Base-by-base conservation (phyloP, 2,113 vertebrate species). In the Upupa epops region DNA sequence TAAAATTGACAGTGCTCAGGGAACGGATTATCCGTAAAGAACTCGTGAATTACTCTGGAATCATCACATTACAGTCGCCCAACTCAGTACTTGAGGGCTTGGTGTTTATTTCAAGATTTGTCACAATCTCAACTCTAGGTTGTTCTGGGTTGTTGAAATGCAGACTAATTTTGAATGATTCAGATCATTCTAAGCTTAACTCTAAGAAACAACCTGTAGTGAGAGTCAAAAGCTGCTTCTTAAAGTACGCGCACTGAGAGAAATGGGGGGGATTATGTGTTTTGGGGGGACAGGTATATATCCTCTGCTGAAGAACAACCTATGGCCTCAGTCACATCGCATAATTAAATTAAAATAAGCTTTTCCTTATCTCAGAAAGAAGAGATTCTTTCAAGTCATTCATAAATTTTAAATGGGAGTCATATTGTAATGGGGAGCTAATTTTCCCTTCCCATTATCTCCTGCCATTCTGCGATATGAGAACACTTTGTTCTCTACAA, bases 371-470 rank as follows among this genome's bases (percentile, higher is more conserved):
- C 26, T 76, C 40, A n/a, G 36, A 36, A 51, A 58, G 58, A 70
- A 69, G 25, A 89, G 82, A 34, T 86, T 76, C 74, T 92, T 83
- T 71, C 29, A 74, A 89, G 42, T 68, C 64, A 75, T 84, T 92
- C 61, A 92, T 92, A 79, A 89, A 89, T 86, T 83, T 89, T 94
- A 76, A 65, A 92, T 70, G 52, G 56, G 18, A 42, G 21, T 74
- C 37, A 40, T 60, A 36, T 3, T 70, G 48, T 92, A 78, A 64
- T 68, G 24, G 26, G 69, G 74, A 95, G 65, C 49, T 91, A n/a
- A 94, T 95, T 94, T 89, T 92, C 88, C 55, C 74, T 77, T 36
- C 56, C 49, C 76, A 32, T 94, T 94, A 83, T 81, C 83, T 92
- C 49, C 86, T 95, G 90, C 83, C 54, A 5, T 52, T 42, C 85